Conservation (phyloP, 2,113 vertebrate species). For the Gobius niger region DNA sequence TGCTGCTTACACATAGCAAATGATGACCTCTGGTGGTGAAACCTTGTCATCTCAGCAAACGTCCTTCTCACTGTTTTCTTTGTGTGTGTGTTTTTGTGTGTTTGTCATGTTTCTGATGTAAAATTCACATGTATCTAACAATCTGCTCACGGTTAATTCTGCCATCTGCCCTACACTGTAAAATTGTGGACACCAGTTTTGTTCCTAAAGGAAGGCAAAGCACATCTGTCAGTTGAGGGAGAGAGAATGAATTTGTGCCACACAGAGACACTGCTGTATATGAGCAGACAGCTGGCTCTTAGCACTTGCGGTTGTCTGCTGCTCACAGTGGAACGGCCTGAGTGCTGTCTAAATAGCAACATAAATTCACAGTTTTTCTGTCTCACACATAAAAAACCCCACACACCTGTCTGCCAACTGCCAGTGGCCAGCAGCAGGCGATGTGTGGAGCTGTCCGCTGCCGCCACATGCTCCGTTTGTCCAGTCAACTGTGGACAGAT, state of each 20-base stretch:
- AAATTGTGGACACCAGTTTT: background rate
- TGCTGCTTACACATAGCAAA: slow-evolving; percentile 28
- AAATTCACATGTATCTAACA: background rate
- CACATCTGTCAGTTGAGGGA: slow-evolving; percentile 9
- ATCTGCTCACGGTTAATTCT: background rate
- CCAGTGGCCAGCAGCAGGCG: slow-evolving; percentile 26
- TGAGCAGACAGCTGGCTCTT: slow-evolving; percentile 46
- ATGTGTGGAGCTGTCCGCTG: slow-evolving; percentile 6
- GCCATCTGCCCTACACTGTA: background rate
- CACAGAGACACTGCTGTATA: slow-evolving; percentile 7
- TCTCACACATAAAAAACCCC: slow-evolving; percentile 12
- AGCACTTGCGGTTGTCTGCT: slow-evolving; percentile 47
- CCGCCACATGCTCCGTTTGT: slow-evolving; percentile 3
- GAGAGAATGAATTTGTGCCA: slow-evolving; percentile 14
- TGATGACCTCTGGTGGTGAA: slow-evolving; percentile 69
- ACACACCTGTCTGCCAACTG: slow-evolving; percentile 42
- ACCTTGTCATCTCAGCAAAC: slow-evolving; percentile 20
- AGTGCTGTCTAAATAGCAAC: slow-evolving; percentile 39
- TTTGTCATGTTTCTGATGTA: background rate
- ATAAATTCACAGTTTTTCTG: slow-evolving; percentile 41
- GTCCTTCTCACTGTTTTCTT: background rate
- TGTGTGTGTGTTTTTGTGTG: no score
- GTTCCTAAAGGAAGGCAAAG: background rate
- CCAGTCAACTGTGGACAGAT: background rate
- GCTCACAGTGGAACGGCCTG: slow-evolving; percentile 24